Base-by-base conservation (phyloP, 2,888 invertebrate genomes). In the Liopterus haemorrhoidalis region DNA sequence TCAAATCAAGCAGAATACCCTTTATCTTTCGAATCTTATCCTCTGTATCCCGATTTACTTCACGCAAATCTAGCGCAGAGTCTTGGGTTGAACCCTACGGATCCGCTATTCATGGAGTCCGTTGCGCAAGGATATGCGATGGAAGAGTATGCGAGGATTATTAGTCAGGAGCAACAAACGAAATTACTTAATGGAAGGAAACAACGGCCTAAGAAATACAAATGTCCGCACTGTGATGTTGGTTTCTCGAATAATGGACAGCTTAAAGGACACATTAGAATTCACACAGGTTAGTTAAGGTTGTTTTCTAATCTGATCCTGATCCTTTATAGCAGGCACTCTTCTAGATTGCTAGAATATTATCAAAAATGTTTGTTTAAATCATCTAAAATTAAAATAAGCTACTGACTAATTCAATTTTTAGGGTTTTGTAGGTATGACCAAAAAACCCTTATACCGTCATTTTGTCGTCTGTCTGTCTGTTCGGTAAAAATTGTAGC, bases 211-310 rank as follows among this genome's bases (percentile, higher is more conserved):
- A 90, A 91, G 67, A 90, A 90, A 61, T 94, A 93, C 67, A 82
- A 88, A 54, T 94, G 95, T 59, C 84, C 87, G 0, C 85, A 89
- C 59, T 93, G 93, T 62, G 79, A 87, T 55, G 88, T 89, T 1
- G 89, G 88, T 0, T 93, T 93, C 65, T 90, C 90, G n/a, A 93
- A 93, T 65, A 92, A 91, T 65, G 92, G 92, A 0, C 92, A 93
- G 57, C 70, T 93, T 0, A 89, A 87, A 64, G 92, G 92, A 11
- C 92, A 93, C 62, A 79, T 90, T n/a, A 71, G 92, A 46, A 92
- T 91, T 42, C 92, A 92, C 60, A 91, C 91, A 24, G 91, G 89
- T 69, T 64, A 69, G 67, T 63, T 51, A n/a, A 18, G 24, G 3
- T 32, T 35, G 22, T 33, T 31, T 40, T 36, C 21, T 42, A 9